Conservation (phyloP, 2,888 invertebrate species). For the Cyaniris semiargus region DNA sequence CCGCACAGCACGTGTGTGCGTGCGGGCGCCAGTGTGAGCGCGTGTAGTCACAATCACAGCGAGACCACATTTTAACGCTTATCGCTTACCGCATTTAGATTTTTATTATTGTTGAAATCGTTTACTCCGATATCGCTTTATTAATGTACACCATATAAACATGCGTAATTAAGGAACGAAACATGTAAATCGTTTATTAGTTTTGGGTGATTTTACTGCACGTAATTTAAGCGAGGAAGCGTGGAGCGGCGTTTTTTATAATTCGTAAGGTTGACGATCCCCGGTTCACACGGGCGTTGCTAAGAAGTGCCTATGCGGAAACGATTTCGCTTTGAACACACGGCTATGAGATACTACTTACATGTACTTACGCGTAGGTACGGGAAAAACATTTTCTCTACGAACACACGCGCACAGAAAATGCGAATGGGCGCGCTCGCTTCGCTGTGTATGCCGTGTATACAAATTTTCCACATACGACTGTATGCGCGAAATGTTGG, state of each 20-base stretch:
- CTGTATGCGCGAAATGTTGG: conserved; percentile 62
- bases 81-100: conserved; percentile 43
- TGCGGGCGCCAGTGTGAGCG: conserved; percentile 54
- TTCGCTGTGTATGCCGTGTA: conserved; percentile 54
- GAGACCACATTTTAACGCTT: conserved; percentile 54
- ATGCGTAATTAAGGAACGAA: not conserved
- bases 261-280: conserved; percentile 79
- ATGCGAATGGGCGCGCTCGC: conserved; percentile 53
- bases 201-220: conserved; percentile 15
- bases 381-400: conserved; percentile 66
- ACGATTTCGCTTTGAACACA: conserved; percentile 77
- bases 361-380: conserved; percentile 48
- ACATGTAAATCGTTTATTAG: conserved; percentile 24
- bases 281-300: conserved; percentile 72
- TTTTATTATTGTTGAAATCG: conserved; percentile 40
- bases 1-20: conserved; percentile 50
- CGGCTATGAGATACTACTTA: conserved; percentile 77
- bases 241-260: conserved; percentile 71
- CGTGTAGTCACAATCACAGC: conserved; percentile 65
- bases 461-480: conserved; percentile 61
- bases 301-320: conserved; percentile 77
- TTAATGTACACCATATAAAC: conserved; percentile 20
- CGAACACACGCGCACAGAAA: conserved; percentile 52
- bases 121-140: conserved; percentile 35
- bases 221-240: conserved; percentile 40